Percentiles rank a stretch among this genome's conserved stretches.
Conservation (phyloP, 2,888 invertebrate genomes). For the Cantharis nigra region DNA sequence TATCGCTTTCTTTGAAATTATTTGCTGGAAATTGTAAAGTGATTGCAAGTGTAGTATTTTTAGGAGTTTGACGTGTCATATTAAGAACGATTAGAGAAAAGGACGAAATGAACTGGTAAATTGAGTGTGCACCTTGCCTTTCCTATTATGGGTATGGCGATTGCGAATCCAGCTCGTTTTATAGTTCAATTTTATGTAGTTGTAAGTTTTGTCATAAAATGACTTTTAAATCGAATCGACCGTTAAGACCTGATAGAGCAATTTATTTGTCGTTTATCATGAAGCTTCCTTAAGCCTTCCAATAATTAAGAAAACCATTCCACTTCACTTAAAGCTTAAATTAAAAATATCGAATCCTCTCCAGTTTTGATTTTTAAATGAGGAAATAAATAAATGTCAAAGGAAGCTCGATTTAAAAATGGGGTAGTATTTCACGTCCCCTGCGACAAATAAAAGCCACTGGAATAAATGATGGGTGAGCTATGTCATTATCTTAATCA, state of each 20-base stretch:
- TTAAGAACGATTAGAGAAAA: background rate
- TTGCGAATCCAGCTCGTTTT: background rate
- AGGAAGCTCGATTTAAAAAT: background rate
- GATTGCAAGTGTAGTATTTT: slow-evolving; percentile 18
- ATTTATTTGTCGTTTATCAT: background rate
- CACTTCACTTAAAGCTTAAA: background rate
- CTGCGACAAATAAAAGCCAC: slow-evolving; percentile 2
- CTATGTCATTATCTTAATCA: slow-evolving; percentile 3
- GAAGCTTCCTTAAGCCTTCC: background rate
- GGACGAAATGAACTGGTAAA: background rate
- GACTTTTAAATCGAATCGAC: background rate
- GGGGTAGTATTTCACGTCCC: slow-evolving; percentile 3
- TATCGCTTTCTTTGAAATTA: slow-evolving; percentile 39
- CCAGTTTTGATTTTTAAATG: background rate
- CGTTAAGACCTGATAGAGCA: background rate
- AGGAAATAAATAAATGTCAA: background rate
- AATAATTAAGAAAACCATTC: background rate
- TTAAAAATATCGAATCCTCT: background rate
- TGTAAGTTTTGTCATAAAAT: background rate
- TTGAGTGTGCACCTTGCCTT: background rate
- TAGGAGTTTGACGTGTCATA: background rate
- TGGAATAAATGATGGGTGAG: background rate
- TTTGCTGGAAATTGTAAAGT: slow-evolving; percentile 40
- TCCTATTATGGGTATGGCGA: background rate
- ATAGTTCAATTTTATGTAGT: background rate